Conservation (phyloP, 2,888 invertebrate species). For the Yponomeuta plumbellus region DNA sequence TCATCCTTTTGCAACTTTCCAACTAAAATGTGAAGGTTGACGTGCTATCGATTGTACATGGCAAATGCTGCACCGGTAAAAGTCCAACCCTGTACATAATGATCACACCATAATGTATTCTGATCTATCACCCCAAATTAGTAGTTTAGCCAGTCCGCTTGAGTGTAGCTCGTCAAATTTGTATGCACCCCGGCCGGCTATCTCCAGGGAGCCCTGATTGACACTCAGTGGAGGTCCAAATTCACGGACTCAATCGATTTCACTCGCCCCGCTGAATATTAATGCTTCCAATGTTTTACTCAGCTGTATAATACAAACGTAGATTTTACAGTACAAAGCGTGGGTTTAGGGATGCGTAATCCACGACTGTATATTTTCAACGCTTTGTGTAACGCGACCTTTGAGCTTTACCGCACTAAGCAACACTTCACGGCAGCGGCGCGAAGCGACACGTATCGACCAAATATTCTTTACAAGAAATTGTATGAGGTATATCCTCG, state of each 20-base stretch:
- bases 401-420: no score
- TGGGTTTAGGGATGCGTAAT: background rate
- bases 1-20: no score
- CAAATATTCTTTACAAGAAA: no score
- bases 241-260: constrained; percentile 1
- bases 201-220: background rate
- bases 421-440: no score
- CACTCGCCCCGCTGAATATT: background rate
- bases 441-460: no score
- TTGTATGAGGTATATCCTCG: no score
- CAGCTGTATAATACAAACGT: background rate
- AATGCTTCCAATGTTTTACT: background rate
- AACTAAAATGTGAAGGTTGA: no score
- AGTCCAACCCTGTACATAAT: no score
- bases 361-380: background rate
- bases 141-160: background rate
- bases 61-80: no score
- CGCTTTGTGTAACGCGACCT: background rate
- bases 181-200: background rate
- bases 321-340: background rate
- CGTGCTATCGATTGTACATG: no score
- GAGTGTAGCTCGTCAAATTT: background rate
- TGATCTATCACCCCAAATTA: no score
- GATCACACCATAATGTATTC: no score
- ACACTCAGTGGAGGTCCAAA: background rate